Evolutionary conservation across 2,888 invertebrate genomes (phyloP), one percentile per base, ranked within the genome.

Genomic region (Neuroscelio doddi): DNA sequence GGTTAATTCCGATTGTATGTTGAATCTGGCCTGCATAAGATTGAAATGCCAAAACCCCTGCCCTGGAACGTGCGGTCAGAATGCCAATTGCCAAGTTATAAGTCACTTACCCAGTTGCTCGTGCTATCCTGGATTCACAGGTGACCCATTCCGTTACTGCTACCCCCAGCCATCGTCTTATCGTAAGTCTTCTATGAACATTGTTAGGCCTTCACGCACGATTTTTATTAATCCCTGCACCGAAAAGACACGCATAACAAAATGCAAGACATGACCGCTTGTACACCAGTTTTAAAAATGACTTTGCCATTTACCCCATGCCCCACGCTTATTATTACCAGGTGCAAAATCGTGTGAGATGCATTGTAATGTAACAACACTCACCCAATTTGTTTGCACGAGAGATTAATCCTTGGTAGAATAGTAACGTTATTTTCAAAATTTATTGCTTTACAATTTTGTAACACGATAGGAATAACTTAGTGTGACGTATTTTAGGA

Each of bases 111-210:
- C 93, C 4, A 89, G 90, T 71, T 94, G 94, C 79, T 89, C 89
- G 24, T 94, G 94, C 78, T 85, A 88, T 3, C 86, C 88, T 21
- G 91, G 91, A 47, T 93, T 89, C 72, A 88, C 87, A 5, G 94
- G 94, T n/a, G 92, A 94, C 87, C 93, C 94, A n/a, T 93, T 93
- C 79, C 89, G 86, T 69, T 90, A 87, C 71, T 93, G 67, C 34
- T 44, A 66, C 87, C 87, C 50, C 86, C 86, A 26, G 88, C 47
- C 53, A 8, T 38, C 50, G 12, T 34, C 47, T 14, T 88, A 62
- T 92, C 45, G 67, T 67, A 67, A 67, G 67, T 55, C 38, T 44
- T 26, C 50, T 38, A 24, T n/a, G n/a, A n/a, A 49, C 39, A 49
- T 38, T 53, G 26, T 38, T 52, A 34, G 49, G 30, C 16, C 10